Evolutionary conservation across 2,113 vertebrate genomes (phyloP), one percentile per base, ranked within the genome.

Genomic region (Prunella himalayana): DNA sequence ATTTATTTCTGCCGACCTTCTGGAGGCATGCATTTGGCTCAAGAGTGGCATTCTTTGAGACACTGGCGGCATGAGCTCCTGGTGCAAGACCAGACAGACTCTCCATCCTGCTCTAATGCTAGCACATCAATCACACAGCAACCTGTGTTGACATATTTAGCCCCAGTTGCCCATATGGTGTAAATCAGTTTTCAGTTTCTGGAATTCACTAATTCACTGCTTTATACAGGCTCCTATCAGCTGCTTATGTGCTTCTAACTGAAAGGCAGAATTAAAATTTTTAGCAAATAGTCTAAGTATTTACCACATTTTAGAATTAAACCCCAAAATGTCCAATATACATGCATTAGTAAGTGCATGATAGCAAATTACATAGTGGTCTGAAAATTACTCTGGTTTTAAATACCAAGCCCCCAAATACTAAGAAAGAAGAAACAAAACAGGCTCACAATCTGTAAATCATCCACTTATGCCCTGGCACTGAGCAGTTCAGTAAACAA

Each of bases 11-110:
- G 92, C 57, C 13, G 69, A 90, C 90, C 94, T 93, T 93, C 88
- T 94, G 93, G 61, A 97, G 80, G 92, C 85, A 94, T 71, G 92
- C 90, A 92, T 95, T 96, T 96, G 96, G 94, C 95, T 96, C 80
- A 39, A 78, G 88, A 93, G 88, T 86, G 92, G 92, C 92, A 88
- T 92, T 96, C 95, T 92, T 92, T 81, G 77, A 96, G 93, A 78
- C 88, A 76, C 69, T 88, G 92, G 88, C 86, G 87, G 95, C 86
- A 39, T 24, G 49, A 93, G 90, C 72, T 95, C 82, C 79, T 3
- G 3, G 60, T 95, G 85, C 93, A 96, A 96, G 90, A 93, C 88
- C 90, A 95, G 94, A 66, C 94, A 94, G 82, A 86, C 88, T 86
- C 95, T 94, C 90, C 80, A 90, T 92, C 90, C 88, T 82, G 86